Conservation (phyloP, 2,888 invertebrate genomes). For the Morpho deidamia region DNA sequence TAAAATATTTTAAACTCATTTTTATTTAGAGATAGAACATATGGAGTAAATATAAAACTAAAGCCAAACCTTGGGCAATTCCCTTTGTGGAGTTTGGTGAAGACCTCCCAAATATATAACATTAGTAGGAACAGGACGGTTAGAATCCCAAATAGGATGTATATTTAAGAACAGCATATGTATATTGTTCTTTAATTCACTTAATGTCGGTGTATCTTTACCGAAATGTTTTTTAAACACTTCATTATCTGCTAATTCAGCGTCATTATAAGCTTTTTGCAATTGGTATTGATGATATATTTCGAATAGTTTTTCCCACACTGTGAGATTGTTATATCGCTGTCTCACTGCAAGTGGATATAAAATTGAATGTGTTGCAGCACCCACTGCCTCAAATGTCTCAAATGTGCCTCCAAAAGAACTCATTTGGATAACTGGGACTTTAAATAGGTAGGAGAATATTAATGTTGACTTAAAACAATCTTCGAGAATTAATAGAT, state of each 20-base stretch:
- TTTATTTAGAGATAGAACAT: neutral
- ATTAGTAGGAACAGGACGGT: constrained; percentile 50
- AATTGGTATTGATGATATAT: constrained; percentile 10
- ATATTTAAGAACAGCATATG: constrained; percentile 49
- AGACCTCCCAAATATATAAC: constrained; percentile 56
- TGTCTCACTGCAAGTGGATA: constrained; percentile 20
- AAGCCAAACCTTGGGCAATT: constrained; percentile 41
- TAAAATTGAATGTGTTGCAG: constrained; percentile 19
- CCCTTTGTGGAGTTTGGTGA: constrained; percentile 43
- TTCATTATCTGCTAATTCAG: constrained; percentile 13
- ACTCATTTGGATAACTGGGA: constrained; percentile 24
- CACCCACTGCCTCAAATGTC: constrained; percentile 20
- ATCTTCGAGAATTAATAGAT: constrained; percentile 23
- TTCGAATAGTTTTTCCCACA: constrained; percentile 26
- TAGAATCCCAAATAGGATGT: constrained; percentile 44
- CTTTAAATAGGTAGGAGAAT: constrained; percentile 24
- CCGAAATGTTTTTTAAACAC: constrained; percentile 18
- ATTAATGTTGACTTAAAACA: constrained; percentile 11
- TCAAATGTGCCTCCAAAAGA: constrained; percentile 20
- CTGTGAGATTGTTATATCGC: constrained; percentile 22
- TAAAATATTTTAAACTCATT: neutral
- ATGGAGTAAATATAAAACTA: neutral
- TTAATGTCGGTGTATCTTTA: constrained; percentile 18
- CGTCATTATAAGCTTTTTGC: neutral
- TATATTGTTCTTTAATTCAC: constrained; percentile 36